Evolutionary conservation across 2,888 invertebrate genomes (phyloP), one percentile per base, ranked within the genome.

Genomic region (Oligia fasciuncula): DNA sequence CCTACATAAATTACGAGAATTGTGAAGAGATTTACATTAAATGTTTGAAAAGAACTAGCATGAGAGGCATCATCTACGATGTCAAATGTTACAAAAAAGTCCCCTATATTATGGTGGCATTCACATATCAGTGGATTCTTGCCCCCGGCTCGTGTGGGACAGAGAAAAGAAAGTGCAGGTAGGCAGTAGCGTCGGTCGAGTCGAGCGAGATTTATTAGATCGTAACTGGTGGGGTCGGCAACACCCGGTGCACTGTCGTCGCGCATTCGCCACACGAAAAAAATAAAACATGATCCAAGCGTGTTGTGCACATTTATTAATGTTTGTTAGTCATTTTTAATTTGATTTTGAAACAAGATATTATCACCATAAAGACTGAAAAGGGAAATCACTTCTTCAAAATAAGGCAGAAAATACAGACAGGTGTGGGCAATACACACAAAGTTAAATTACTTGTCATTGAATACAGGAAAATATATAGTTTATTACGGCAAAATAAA

Each of bases 131-230:
- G 91, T 90, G 83, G 87, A 91, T 91, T 88, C 91, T 91, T 92
- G 91, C 89, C 91, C 89, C 88, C 87, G 88, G 90, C 91, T 90
- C 90, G 93, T 94, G 95, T 93, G 94, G 91, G 96, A 95, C 95
- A 95, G 95, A 95, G 96, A 96, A 94, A 96, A 95, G 96, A 96
- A 95, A 96, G 95, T 95, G 95, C 95, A 96, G 96, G 96, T 95
- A 96, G 95, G 91, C 91, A 92, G 93, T 91, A 90, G 93, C 93
- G 90, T 91, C 91, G 90, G 90, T 85, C 91, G 91, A 91, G 89
- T 88, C 91, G 90, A 90, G 93, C 93, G 91, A 95, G 96, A 96
- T 96, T 96, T 96, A 96, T 96, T 96, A 95, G 96, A 95, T 95
- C 96, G 96, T 96, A 96, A 96, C 95, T 93, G 92, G 93, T 91